Evolutionary conservation across 2,888 invertebrate species (phyloP).

Genomic region (Hydropsyche betteni): DNA sequence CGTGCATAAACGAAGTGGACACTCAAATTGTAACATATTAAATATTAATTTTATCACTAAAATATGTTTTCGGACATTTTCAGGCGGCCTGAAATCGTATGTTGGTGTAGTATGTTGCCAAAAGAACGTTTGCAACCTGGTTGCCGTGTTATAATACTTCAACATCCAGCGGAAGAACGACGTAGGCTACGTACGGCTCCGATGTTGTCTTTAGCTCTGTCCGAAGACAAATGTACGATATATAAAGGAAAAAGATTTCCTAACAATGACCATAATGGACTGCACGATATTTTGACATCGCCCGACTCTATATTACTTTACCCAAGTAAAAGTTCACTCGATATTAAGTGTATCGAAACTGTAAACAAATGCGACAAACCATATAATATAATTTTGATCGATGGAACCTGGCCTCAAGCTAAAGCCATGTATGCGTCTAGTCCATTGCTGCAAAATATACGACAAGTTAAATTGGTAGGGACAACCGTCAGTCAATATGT

Average conservation of each 20-base stretch:
- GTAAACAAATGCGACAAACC: constrained; percentile 60
- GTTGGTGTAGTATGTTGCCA: constrained; percentile 89
- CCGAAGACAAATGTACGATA: constrained; percentile 78
- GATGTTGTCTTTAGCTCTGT: constrained; percentile 83
- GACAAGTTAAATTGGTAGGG: constrained; percentile 82
- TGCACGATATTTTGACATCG: constrained; percentile 72
- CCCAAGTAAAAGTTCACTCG: constrained; percentile 79
- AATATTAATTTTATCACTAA: no score
- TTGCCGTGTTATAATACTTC: constrained; percentile 81
- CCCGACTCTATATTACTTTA: constrained; percentile 81
- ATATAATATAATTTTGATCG: constrained; percentile 85
- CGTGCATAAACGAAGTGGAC: no score
- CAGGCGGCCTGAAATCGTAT: constrained; percentile 86
- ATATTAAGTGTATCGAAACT: constrained; percentile 67
- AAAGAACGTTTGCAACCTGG: constrained; percentile 72
- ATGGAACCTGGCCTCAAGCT: constrained; percentile 97
- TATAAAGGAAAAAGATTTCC: constrained; percentile 88
- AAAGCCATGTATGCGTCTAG: constrained; percentile 90
- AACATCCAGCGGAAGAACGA: constrained; percentile 94
- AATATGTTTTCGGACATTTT: no score
- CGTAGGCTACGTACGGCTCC: constrained; percentile 88
- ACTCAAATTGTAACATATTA: no score
- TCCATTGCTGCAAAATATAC: constrained; percentile 75
- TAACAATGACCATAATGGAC: constrained; percentile 69
- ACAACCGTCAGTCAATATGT: constrained; percentile 84